Evolutionary conservation across 2,797 vertebrate genomes (phyloP).

Genomic region (Peromyscus attwateri): DNA sequence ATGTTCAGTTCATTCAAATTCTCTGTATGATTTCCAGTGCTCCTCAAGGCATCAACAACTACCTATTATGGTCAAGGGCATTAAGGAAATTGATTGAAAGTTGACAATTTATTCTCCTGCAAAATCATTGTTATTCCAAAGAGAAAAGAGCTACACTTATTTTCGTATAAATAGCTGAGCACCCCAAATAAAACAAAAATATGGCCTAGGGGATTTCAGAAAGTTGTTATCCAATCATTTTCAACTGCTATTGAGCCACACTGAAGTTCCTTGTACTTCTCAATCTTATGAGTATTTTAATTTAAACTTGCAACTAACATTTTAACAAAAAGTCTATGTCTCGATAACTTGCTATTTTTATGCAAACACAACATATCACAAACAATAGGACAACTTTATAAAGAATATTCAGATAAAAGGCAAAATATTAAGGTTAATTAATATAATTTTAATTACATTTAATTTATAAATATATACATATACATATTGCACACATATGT

Average conservation of each 20-base stretch:
- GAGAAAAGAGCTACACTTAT: conserved; percentile 62
- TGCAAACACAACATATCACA: not conserved
- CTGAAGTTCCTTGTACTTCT: conserved; percentile 68
- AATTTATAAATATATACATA: not conserved
- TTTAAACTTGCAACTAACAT: conserved; percentile 60
- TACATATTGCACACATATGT: not conserved
- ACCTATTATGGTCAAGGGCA: conserved; percentile 32
- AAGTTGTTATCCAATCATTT: conserved; percentile 73
- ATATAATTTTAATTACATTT: too few relatives aligned
- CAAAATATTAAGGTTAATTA: not conserved
- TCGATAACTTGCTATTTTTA: conserved; percentile 52
- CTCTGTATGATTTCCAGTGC: not conserved
- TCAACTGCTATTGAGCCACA: conserved; percentile 72
- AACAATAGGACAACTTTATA: not conserved
- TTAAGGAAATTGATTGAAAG: conserved; percentile 72
- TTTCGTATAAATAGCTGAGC: conserved; percentile 49
- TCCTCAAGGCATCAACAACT: conserved; percentile 31
- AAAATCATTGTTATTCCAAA: conserved; percentile 65
- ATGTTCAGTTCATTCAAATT: not conserved
- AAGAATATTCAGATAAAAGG: conserved; percentile 30
- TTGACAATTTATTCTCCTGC: conserved; percentile 61
- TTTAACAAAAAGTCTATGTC: conserved; percentile 63
- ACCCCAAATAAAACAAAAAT: conserved; percentile 75
- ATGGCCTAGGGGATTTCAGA: conserved; percentile 40
- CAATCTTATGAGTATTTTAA: conserved; percentile 43